Percentiles rank a stretch among this genome's conserved stretches.
phyloP scores from a whole-genome alignment of 2,113 vertebrate genomes.

The Tachuris rubrigastra region DNA sequence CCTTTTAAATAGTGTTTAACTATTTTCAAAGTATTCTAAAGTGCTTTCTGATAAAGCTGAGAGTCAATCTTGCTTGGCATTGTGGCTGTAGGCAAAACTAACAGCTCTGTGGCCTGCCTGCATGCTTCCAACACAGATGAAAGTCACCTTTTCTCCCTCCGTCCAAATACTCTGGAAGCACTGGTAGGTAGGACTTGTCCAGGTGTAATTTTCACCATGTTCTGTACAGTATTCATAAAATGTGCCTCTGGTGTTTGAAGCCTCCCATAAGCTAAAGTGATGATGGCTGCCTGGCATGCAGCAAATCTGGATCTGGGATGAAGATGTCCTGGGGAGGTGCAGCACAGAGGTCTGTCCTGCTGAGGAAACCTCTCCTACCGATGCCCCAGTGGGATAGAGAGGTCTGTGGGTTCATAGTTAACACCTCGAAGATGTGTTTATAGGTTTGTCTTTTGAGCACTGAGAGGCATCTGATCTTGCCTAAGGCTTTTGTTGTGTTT shows the following conservation, averaged over 20 bases:
- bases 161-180: background rate
- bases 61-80: background rate
- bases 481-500: background rate
- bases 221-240: background rate
- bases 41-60: background rate
- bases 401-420: background rate
- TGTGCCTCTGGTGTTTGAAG: background rate
- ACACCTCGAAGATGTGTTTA: background rate
- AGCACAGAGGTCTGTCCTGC: background rate
- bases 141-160: background rate
- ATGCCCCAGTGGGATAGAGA: background rate
- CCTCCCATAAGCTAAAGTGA: background rate
- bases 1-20: background rate
- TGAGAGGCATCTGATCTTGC: background rate
- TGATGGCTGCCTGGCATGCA: background rate
- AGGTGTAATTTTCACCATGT: background rate
- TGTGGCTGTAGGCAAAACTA: accelerated
- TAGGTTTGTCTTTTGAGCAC: background rate
- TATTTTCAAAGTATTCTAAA: background rate
- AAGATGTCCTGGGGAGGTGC: background rate
- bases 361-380: background rate
- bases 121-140: background rate
- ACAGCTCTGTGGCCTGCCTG: background rate
- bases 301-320: background rate
- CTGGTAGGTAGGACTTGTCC: accelerated